Percentiles rank a stretch among this genome's conserved stretches.
These are phyloP conservation scores for Hymenochirus boettgeri DNA, from an alignment of 2,113 vertebrate genomes.

Conservation along the genomic window DNA sequence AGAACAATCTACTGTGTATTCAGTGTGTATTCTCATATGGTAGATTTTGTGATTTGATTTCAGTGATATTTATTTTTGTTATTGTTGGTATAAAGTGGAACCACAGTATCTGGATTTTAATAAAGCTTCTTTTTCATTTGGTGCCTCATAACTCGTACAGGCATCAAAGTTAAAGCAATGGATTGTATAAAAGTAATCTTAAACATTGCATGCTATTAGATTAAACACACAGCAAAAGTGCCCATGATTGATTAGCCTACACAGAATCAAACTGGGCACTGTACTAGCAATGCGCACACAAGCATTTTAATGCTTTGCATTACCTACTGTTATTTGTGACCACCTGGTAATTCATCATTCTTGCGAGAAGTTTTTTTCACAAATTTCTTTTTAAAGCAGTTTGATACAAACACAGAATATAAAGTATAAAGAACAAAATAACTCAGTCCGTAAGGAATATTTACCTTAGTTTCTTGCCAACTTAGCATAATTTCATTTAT, in stretches of 20 bases:
- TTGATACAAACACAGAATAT: background rate
- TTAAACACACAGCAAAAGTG: background rate
- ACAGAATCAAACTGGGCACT: background rate
- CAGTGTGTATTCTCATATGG: no score
- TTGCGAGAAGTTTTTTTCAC: background rate
- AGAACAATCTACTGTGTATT: no score
- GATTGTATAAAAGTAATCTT: no score
- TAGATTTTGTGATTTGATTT: no score
- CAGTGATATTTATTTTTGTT: no score
- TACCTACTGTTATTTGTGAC: background rate
- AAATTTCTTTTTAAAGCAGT: background rate
- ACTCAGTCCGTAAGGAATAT: constrained; percentile 3
- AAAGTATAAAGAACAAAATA: background rate
- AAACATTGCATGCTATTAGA: background rate
- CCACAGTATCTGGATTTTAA: no score
- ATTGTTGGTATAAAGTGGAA: no score
- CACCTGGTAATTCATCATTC: background rate
- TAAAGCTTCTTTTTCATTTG: no score
- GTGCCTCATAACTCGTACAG: no score
- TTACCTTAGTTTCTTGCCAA: background rate
- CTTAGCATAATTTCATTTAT: no score
- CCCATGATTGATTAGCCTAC: background rate
- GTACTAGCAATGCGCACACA: background rate
- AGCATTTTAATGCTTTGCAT: background rate
- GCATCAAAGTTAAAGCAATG: no score